These are phyloP conservation scores for Beroe forskalii DNA, from an alignment of 37 sponge, comb jelly and placozoan genomes.

Conservation along the genomic window DNA sequence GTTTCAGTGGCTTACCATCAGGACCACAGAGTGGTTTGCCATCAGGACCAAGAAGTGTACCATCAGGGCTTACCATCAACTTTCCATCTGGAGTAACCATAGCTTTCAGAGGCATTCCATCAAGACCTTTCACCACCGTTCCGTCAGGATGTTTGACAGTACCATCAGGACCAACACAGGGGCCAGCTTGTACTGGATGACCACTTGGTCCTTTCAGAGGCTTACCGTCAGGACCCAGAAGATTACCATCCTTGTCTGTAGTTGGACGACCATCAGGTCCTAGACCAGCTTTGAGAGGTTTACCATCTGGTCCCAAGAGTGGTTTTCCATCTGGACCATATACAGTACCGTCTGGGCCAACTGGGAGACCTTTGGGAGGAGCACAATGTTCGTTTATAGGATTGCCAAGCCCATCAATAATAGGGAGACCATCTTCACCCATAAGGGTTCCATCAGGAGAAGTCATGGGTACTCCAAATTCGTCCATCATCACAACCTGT, in stretches of 20 bases:
- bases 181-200: slow-evolving; percentile 15
- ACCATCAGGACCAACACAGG: slow-evolving; percentile 8
- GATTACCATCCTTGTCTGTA: slow-evolving; percentile 15
- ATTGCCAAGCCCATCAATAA: slow-evolving; percentile 46
- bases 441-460: slow-evolving; percentile 23
- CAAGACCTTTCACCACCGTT: slow-evolving; percentile 14
- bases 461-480: neutral
- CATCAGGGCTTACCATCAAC: slow-evolving; percentile 44
- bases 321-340: slow-evolving; percentile 34
- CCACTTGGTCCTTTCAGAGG: slow-evolving; percentile 46
- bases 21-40: slow-evolving; percentile 12
- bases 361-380: slow-evolving; percentile 12
- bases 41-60: slow-evolving; percentile 16
- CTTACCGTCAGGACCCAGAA: slow-evolving; percentile 42
- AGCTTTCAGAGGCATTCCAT: slow-evolving; percentile 9
- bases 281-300: slow-evolving; percentile 12
- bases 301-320: slow-evolving; percentile 29
- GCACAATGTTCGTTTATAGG: slow-evolving; percentile 1
- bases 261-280: slow-evolving; percentile 1
- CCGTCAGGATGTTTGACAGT: slow-evolving; percentile 7
- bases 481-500: neutral
- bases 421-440: slow-evolving; percentile 28
- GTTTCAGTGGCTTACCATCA: slow-evolving; percentile 34
- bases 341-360: slow-evolving; percentile 32
- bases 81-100: slow-evolving; percentile 11